phyloP scores from a whole-genome alignment of 2,888 invertebrate genomes.

The Brachylomia viminalis region DNA sequence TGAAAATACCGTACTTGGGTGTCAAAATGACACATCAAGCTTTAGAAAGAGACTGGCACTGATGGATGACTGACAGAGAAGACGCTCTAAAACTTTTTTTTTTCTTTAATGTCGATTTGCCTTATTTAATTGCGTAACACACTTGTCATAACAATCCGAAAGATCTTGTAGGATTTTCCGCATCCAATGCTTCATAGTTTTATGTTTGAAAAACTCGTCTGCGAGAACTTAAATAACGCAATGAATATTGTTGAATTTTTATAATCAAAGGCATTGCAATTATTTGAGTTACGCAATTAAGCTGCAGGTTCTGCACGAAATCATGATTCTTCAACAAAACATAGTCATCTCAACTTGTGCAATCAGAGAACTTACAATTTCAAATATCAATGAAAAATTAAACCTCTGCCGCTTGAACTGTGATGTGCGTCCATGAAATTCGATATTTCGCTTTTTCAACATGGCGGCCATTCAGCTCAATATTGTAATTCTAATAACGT shows the following conservation, averaged over 20 bases:
- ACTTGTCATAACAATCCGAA: background rate
- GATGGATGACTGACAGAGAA: too few relatives aligned
- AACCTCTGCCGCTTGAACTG: conserved; percentile 16
- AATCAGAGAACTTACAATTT: conserved; percentile 11
- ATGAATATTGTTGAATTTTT: background rate
- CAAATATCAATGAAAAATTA: conserved; percentile 34
- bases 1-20: too few relatives aligned
- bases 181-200: background rate
- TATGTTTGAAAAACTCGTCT: background rate
- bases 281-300: background rate
- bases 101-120: too few relatives aligned
- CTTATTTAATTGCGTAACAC: too few relatives aligned
- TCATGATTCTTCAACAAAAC: background rate
- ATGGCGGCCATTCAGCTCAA: conserved; percentile 61
- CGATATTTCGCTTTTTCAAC: conserved; percentile 67
- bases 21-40: too few relatives aligned
- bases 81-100: too few relatives aligned
- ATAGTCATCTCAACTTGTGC: background rate
- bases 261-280: background rate
- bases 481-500: conserved; percentile 72
- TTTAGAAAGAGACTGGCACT: too few relatives aligned
- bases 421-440: conserved; percentile 37
- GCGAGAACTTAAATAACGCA: background rate
- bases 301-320: background rate
- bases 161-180: background rate